These are phyloP conservation scores for Pterois miles DNA, from an alignment of 2,797 vertebrate genomes.

Conservation along the genomic window DNA sequence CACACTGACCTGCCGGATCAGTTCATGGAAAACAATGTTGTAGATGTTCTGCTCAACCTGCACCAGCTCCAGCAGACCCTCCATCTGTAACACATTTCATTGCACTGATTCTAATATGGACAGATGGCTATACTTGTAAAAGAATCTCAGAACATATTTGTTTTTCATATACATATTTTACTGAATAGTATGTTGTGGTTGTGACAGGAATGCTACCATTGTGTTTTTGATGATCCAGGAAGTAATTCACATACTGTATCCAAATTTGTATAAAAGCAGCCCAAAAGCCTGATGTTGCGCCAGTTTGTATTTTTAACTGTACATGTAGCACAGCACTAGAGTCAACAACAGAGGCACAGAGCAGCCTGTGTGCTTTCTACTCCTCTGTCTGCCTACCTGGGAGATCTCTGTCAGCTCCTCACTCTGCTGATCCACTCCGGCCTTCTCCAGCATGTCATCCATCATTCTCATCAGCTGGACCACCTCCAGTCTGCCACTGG, in stretches of 20 bases:
- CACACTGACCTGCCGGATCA: conserved; percentile 92
- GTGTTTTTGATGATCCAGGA: neutral
- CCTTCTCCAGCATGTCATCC: conserved; percentile 91
- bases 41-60: conserved; percentile 91
- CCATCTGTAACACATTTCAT: conserved; percentile 82
- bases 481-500: conserved; percentile 87
- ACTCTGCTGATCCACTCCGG: conserved; percentile 81
- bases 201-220: neutral
- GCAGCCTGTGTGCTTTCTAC: neutral
- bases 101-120: neutral
- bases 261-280: neutral
- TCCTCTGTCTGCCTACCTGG: conserved; percentile 79
- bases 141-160: neutral
- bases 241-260: neutral
- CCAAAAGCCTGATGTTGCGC: neutral
- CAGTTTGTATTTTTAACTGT: neutral
- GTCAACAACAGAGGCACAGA: neutral
- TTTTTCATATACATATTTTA: neutral
- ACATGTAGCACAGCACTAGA: neutral
- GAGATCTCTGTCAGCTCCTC: conserved; percentile 83
- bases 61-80: conserved; percentile 85
- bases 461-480: conserved; percentile 88
- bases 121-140: neutral
- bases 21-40: conserved; percentile 90
- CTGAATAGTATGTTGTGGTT: neutral